Conservation (phyloP, 1,140 invertebrate genomes). For the Tetramorium simillimum region DNA sequence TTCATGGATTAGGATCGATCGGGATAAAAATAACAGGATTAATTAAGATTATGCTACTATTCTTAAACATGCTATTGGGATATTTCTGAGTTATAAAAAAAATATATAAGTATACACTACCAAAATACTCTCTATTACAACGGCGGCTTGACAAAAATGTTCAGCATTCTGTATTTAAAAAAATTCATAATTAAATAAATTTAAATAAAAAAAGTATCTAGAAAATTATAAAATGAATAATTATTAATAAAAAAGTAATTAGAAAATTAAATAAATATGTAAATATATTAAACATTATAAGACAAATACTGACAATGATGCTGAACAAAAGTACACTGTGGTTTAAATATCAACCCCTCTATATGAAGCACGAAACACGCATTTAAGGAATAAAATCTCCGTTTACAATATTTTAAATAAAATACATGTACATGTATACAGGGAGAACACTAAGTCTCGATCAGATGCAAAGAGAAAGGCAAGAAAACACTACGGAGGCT, state of each 20-base stretch:
- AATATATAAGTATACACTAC: constrained; percentile 49
- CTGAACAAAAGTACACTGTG: not conserved
- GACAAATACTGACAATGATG: not conserved
- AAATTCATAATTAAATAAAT: not conserved
- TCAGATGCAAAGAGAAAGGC: constrained; percentile 78
- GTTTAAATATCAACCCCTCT: constrained; percentile 8
- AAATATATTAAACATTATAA: constrained; percentile 22
- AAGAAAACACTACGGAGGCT: constrained; percentile 82
- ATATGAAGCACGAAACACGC: constrained; percentile 15
- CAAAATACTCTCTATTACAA: constrained; percentile 43
- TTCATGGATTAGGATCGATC: constrained; percentile 12
- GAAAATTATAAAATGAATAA: not conserved
- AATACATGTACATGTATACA: constrained; percentile 50
- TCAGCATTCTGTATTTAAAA: constrained; percentile 63
- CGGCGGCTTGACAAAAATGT: constrained; percentile 74
- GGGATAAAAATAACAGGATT: constrained; percentile 56
- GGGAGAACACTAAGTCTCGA: constrained; percentile 76
- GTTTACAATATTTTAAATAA: constrained; percentile 36
- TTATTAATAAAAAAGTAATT: constrained; percentile 5
- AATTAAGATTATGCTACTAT: constrained; percentile 76
- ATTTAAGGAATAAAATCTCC: constrained; percentile 18
- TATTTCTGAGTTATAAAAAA: constrained; percentile 47
- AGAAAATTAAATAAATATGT: not conserved
- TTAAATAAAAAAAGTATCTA: not conserved
- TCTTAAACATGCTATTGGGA: constrained; percentile 80